Conservation (phyloP, 2,113 vertebrate genomes). For the Scopus umbretta region DNA sequence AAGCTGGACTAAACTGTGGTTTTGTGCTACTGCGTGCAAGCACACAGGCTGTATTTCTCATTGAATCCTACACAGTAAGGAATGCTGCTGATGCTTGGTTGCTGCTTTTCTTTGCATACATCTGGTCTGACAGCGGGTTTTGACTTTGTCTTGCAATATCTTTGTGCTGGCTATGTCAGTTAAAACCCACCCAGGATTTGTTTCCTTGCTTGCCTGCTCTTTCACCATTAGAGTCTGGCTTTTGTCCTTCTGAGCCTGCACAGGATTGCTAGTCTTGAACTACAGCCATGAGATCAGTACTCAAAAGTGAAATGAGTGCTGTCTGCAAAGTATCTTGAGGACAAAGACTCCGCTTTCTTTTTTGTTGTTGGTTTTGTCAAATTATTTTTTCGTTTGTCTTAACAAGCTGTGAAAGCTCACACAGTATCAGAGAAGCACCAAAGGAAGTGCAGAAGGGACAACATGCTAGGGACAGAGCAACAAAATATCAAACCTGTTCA, state of each 20-base stretch:
- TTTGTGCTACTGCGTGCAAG: background rate
- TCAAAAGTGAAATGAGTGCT: background rate
- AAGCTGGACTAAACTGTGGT: background rate
- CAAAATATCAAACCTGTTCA: background rate
- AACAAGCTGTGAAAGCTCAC: background rate
- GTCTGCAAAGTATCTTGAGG: background rate
- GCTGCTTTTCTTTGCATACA: background rate
- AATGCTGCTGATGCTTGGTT: background rate
- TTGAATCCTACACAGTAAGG: background rate
- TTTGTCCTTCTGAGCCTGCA: background rate
- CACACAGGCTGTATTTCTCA: rapidly evolving
- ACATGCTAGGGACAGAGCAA: background rate
- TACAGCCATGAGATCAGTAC: background rate
- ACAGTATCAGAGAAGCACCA: background rate
- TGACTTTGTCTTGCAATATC: background rate
- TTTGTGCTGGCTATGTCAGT: background rate
- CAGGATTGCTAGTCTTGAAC: background rate
- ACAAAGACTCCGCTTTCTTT: background rate
- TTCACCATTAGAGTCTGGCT: background rate
- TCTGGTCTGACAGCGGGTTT: background rate
- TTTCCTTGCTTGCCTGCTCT: background rate
- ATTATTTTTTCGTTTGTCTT: background rate
- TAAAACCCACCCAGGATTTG: background rate
- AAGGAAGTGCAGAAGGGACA: background rate
- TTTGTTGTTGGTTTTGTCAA: background rate